Conservation (phyloP, 2,113 vertebrate species). For the Pseudopodoces humilis region DNA sequence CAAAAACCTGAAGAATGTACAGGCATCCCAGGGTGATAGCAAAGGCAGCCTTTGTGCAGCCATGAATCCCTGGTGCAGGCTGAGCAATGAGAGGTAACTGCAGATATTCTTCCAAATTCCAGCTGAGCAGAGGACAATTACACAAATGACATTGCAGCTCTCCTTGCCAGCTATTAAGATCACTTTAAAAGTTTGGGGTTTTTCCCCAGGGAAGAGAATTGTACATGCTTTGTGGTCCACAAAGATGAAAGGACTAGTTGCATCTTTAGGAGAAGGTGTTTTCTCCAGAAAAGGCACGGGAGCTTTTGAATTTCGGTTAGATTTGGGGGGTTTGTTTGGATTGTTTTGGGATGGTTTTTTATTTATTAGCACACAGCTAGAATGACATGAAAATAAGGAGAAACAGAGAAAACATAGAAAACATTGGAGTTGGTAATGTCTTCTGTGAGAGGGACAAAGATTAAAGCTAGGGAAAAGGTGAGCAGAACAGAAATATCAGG, state of each 20-base stretch:
- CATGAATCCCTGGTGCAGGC: neutral
- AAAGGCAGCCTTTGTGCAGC: neutral
- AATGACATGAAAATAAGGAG: neutral
- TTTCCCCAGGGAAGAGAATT: neutral
- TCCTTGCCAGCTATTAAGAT: neutral
- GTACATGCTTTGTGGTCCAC: neutral
- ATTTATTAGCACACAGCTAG: accelerated
- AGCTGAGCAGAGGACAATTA: slow-evolving; percentile 17
- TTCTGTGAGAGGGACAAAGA: neutral
- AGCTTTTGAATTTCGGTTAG: neutral
- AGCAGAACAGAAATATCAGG: neutral
- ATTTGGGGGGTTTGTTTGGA: neutral
- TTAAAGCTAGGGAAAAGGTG: neutral
- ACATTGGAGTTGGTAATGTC: neutral
- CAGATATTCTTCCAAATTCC: slow-evolving; percentile 15
- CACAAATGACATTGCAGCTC: neutral
- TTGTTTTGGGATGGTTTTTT: neutral
- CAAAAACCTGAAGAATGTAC: neutral
- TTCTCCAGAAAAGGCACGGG: neutral
- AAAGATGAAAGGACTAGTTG: neutral
- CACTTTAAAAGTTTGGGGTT: neutral
- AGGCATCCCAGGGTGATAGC: neutral
- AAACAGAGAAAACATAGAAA: neutral
- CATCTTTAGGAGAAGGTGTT: neutral
- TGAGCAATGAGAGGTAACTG: slow-evolving; percentile 5